Percentiles rank a stretch among this genome's conserved stretches.
These are phyloP conservation scores for Autographa gamma DNA, from an alignment of 2,888 invertebrate genomes.

Conservation along the genomic window DNA sequence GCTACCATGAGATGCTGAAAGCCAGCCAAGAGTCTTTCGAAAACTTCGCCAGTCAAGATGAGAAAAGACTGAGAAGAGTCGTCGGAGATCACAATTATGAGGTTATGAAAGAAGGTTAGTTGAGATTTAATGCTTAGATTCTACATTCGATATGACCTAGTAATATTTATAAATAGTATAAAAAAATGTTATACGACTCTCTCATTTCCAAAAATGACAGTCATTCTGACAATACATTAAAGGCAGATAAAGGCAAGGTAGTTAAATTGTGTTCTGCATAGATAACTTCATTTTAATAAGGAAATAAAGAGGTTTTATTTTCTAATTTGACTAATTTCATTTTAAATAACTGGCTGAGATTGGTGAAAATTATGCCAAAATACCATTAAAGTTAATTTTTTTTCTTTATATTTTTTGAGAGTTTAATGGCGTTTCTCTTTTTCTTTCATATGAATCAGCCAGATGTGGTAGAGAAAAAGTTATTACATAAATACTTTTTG, in stretches of 20 bases:
- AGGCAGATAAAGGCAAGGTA: no score
- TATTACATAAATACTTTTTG: background rate
- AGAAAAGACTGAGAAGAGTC: conserved; percentile 59
- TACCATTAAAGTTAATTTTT: background rate
- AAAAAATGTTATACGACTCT: no score
- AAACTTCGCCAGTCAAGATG: conserved; percentile 60
- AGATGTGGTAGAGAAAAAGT: no score
- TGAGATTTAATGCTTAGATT: conserved; percentile 2
- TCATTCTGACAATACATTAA: no score
- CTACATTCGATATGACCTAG: background rate
- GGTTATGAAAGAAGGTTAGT: conserved; percentile 64
- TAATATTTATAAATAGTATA: no score
- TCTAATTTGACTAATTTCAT: no score
- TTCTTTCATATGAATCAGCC: background rate
- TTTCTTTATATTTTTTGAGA: no score
- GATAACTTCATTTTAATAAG: no score
- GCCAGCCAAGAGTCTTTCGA: conserved; percentile 69
- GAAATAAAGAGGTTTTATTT: no score
- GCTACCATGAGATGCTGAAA: conserved; percentile 73
- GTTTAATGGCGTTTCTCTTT: background rate
- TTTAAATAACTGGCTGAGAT: no score
- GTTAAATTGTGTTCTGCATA: no score
- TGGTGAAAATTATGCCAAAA: background rate
- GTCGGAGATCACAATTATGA: conserved; percentile 63
- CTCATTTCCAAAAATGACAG: no score